phyloP scores from a whole-genome alignment of 1,140 invertebrate species.

The Frieseomelitta varia region DNA sequence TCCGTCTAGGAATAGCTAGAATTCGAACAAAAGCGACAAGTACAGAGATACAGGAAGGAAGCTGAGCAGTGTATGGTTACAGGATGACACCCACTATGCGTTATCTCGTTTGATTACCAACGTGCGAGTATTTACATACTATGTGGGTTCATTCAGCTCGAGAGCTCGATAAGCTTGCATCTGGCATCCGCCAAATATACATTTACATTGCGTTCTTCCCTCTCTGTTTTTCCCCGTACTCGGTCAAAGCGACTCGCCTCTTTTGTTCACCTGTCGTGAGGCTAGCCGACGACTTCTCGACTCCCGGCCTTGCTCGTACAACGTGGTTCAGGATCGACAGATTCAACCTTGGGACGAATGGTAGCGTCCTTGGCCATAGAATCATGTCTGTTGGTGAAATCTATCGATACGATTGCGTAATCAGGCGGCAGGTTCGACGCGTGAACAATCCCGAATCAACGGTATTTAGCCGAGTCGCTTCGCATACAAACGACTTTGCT shows the following conservation, averaged over 20 bases:
- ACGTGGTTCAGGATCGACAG: neutral
- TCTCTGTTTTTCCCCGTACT: neutral
- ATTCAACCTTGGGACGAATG: constrained; percentile 6
- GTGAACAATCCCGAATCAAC: constrained; percentile 1
- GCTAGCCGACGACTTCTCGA: neutral
- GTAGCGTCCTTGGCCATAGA: neutral
- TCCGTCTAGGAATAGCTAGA: neutral
- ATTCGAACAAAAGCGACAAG: neutral
- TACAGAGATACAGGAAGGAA: constrained; percentile 4
- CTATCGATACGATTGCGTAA: neutral
- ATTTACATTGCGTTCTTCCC: constrained; percentile 2
- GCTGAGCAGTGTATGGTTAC: neutral
- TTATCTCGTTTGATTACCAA: constrained; percentile 10
- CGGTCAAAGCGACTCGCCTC: neutral
- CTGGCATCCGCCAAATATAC: neutral
- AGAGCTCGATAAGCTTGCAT: neutral
- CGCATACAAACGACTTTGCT: constrained; percentile 18
- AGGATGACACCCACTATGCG: constrained; percentile 11
- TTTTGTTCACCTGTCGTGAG: neutral
- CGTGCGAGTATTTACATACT: neutral
- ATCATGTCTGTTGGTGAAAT: neutral
- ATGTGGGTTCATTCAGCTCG: neutral
- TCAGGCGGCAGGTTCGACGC: neutral
- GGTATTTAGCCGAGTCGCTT: constrained; percentile 12
- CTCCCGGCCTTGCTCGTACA: neutral